Evolutionary conservation across 2,797 vertebrate genomes (phyloP).

Genomic region (Cyclopterus lumpus): DNA sequence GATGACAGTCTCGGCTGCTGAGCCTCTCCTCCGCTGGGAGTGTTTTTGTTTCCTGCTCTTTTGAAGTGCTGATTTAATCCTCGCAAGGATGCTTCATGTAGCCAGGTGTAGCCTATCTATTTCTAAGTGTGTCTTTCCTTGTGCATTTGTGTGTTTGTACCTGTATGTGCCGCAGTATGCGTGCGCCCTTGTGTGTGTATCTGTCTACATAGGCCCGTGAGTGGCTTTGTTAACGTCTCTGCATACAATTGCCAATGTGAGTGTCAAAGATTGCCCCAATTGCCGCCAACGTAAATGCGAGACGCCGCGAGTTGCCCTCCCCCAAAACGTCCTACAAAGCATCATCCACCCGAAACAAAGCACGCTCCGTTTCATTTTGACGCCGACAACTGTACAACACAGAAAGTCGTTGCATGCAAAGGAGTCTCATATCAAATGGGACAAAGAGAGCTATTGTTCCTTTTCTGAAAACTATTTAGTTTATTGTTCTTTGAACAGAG

Average conservation of each 20-base stretch:
- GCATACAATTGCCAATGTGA: conserved; percentile 54
- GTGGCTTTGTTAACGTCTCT: conserved; percentile 65
- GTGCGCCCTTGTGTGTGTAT: conserved; percentile 38
- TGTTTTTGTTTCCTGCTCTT: conserved; percentile 83
- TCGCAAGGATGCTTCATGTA: conserved; percentile 77
- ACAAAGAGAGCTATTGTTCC: conserved; percentile 61
- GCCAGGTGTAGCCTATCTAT: conserved; percentile 79
- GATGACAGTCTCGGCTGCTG: conserved; percentile 79
- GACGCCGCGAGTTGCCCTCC: conserved; percentile 72
- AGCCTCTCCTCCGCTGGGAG: conserved; percentile 80
- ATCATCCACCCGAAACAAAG: conserved; percentile 77
- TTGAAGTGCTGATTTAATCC: conserved; percentile 88
- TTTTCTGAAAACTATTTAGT: conserved; percentile 60
- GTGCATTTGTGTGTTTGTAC: conserved; percentile 56
- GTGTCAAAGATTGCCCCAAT: conserved; percentile 78
- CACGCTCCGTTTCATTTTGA: conserved; percentile 59
- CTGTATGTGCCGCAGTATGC: conserved; percentile 29
- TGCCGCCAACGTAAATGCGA: conserved; percentile 70
- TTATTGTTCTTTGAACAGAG: conserved; percentile 65
- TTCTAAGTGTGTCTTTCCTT: conserved; percentile 65
- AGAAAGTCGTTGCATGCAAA: conserved; percentile 59
- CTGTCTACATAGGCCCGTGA: conserved; percentile 52
- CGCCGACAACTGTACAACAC: conserved; percentile 72
- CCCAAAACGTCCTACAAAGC: conserved; percentile 80
- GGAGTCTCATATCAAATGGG: conserved; percentile 64